A percentile compares a stretch with the other conserved stretches of the same genome.
These are phyloP conservation scores for Phataginus tetradactyla DNA, from an alignment of 2,797 vertebrate genomes.

Conservation along the genomic window DNA sequence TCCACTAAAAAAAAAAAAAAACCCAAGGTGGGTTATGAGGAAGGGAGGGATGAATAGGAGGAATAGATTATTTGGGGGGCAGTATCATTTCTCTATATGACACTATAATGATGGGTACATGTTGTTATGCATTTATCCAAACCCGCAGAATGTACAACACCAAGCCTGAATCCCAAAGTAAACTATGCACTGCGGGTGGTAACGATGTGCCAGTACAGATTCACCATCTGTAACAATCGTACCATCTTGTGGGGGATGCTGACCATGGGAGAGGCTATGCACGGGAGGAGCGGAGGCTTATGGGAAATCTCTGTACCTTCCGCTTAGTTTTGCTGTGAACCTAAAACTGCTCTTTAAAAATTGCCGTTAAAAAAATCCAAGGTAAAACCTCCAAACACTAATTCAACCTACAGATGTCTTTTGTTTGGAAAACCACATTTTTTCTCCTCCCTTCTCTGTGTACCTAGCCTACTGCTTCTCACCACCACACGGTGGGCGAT, in stretches of 20 bases:
- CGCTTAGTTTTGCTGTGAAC: not conserved
- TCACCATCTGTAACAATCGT: too few relatives aligned
- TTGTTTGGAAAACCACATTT: not conserved
- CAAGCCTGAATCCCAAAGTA: too few relatives aligned
- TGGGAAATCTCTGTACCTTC: not conserved
- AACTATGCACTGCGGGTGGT: not conserved
- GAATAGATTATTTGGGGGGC: too few relatives aligned
- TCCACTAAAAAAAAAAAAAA: not conserved
- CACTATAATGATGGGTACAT: too few relatives aligned
- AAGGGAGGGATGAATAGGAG: not conserved
- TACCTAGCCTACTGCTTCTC: not conserved
- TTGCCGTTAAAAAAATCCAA: not conserved
- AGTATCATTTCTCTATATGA: not conserved
- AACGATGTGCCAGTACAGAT: rapidly evolving
- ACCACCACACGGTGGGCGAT: not conserved
- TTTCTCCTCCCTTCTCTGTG: not conserved
- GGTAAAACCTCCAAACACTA: not conserved
- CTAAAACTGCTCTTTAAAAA: not conserved
- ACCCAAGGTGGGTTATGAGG: not conserved
- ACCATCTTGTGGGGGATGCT: too few relatives aligned
- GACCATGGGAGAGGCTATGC: too few relatives aligned
- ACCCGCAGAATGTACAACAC: not conserved
- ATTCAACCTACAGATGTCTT: not conserved
- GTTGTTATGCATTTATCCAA: not conserved
- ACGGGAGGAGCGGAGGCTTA: rapidly evolving